These are phyloP conservation scores for Orthonychiurus folsomi DNA, from an alignment of 2,888 invertebrate genomes.

Conservation along the genomic window DNA sequence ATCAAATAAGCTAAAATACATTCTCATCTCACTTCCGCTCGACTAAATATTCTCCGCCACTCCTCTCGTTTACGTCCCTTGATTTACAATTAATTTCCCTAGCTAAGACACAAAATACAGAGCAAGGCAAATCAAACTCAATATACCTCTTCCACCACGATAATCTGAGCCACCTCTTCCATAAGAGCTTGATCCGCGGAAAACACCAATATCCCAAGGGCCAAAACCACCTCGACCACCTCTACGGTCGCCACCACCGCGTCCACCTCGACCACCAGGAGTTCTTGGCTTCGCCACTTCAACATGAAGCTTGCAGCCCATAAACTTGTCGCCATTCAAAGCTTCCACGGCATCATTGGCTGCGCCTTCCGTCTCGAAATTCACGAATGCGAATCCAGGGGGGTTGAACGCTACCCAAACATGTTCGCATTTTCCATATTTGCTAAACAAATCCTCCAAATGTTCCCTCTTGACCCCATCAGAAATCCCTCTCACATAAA, in stretches of 20 bases:
- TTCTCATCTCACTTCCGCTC: background rate
- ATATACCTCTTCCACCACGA: conserved; percentile 27
- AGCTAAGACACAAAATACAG: background rate
- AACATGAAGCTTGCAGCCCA: conserved; percentile 78
- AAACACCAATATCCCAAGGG: too few relatives aligned
- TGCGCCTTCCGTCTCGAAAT: conserved; percentile 78
- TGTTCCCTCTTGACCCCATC: conserved; percentile 86
- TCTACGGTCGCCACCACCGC: conserved; percentile 45
- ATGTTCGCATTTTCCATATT: conserved; percentile 82
- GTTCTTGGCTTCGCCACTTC: conserved; percentile 62
- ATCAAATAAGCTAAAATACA: background rate
- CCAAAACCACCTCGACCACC: too few relatives aligned
- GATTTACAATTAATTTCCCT: conserved; percentile 3
- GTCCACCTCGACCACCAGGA: conserved; percentile 45
- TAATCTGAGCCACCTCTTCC: conserved; percentile 31
- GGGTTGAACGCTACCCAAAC: conserved; percentile 92
- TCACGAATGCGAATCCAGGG: conserved; percentile 88
- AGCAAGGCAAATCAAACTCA: background rate
- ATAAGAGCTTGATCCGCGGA: conserved; percentile 15
- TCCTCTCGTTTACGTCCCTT: conserved; percentile 16
- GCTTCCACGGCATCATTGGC: conserved; percentile 81
- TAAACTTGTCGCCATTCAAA: conserved; percentile 76
- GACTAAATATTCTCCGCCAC: background rate
- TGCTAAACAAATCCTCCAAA: conserved; percentile 79
- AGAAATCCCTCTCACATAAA: conserved; percentile 81